Evolutionary conservation across 2,888 invertebrate species (phyloP), one percentile per base, ranked within the genome.

Genomic region (Stenichneumon culpator): DNA sequence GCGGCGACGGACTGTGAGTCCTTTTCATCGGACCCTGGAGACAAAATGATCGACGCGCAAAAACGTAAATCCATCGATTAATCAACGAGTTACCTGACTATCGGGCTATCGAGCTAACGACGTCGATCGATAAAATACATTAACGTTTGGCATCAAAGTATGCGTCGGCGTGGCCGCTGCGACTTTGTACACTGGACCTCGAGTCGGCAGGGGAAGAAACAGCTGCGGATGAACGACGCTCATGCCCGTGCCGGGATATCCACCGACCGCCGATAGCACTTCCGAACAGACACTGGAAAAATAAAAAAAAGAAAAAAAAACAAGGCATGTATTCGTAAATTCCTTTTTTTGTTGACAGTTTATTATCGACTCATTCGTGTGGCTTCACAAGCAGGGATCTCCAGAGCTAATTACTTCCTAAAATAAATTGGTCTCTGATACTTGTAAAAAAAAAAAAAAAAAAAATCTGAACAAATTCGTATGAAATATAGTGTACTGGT

Each of bases 161-260:
- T 94, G 94, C 7, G 93, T 91, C 3, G 94, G 92, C n/a, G 93
- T 89, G 25, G 93, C 90, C 25, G 93, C 91, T 19, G 94, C 89
- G 65, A 94, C 94, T 92, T 95, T 95, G 83, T 94, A 95, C 63
- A 95, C 88, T 3, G 94, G 93, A 87, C 93, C 93, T 75, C 93
- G 92, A 36, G 92, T 93, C 22, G 94, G 93, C 16, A 96, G 95
- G 90, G 97, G 97, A 70, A 97, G 94, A 91, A 97, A 96, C 92
- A 97, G 95, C 83, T 97, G 97, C 28, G 96, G 95, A 90, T 96
- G 96, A 19, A 96, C 95, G 39, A 94, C 92, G 84, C 94, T 94
- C 25, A 91, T 88, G 72, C 91, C 90, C 50, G 92, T 86, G 57
- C 92, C 91, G 16, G 93, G 90, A 84, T 94, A 94, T 81, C 92